These are phyloP conservation scores for Leucophenga varia DNA, from an alignment of 1,140 invertebrate species.

Conservation along the genomic window DNA sequence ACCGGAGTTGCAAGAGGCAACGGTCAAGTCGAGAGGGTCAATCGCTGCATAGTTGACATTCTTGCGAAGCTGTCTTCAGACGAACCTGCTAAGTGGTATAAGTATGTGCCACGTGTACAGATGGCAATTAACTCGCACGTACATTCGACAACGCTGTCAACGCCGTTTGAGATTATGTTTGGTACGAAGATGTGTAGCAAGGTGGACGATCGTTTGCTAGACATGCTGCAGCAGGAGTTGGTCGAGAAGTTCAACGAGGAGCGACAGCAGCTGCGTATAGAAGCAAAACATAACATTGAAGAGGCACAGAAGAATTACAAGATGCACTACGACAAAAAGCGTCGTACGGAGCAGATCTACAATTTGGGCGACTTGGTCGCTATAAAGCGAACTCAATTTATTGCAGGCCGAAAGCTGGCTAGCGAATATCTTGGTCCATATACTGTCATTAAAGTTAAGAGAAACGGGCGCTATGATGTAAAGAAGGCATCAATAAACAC, in stretches of 20 bases:
- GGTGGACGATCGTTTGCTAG: constrained; percentile 24
- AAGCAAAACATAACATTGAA: too few relatives aligned
- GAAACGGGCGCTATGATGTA: constrained; percentile 36
- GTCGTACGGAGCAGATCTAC: constrained; percentile 32
- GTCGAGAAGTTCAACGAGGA: constrained; percentile 16
- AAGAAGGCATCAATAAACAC: constrained; percentile 17
- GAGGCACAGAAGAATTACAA: constrained; percentile 45
- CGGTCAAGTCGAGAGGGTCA: constrained; percentile 40
- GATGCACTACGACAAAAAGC: constrained; percentile 31
- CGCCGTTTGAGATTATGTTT: constrained; percentile 45
- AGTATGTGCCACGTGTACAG: constrained; percentile 32
- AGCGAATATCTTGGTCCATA: constrained; percentile 50
- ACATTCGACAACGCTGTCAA: constrained; percentile 34
- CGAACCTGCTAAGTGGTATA: constrained; percentile 38
- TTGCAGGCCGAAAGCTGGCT: constrained; percentile 35
- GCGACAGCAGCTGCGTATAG: constrained; percentile 7
- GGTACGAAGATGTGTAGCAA: constrained; percentile 33
- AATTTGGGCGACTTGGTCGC: constrained; percentile 44
- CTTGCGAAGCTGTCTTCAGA: constrained; percentile 35
- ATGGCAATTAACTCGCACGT: constrained; percentile 37
- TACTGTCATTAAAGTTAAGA: constrained; percentile 21
- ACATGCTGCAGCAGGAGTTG: constrained; percentile 38
- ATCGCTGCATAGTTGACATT: constrained; percentile 31
- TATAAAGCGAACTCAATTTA: constrained; percentile 50
- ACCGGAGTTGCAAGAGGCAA: constrained; percentile 43